Evolutionary conservation across 2,797 vertebrate species (phyloP), one percentile per base, ranked within the genome.

Genomic region (Coregonus ussuriensis): DNA sequence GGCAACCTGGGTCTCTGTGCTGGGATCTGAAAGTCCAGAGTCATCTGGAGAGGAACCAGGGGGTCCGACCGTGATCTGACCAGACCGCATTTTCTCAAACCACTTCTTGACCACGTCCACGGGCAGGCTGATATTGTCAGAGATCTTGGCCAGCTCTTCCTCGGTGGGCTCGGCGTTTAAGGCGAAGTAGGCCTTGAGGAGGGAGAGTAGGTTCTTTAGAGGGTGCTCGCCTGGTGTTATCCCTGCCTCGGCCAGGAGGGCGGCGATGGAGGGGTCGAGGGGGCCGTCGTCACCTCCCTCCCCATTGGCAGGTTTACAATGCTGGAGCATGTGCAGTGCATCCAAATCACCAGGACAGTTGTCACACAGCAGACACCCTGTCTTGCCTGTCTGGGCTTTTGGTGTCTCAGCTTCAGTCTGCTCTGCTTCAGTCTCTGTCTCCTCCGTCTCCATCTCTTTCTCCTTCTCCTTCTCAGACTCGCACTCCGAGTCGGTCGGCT

Each of bases 21-120:
- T 66, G 65, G 92, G 85, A 82, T 89, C 84, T 0, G 82, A 16
- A 25, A 14, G 69, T 21, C 79, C 85, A 62, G 89, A 77, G 68
- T 47, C 9, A 47, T 47, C 41, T 47, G 77, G 74, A 9, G 81
- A 76, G 11, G 52, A 4, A 35, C 21, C 21, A 14, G 18, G 75
- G 4, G 67, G 52, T 11, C 52, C 56, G 13, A 59, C 18, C 14
- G 66, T 56, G 14, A 15, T 85, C 75, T 82, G 87, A 31, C 87
- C 88, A 31, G 92, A 93, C 84, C 96, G 96, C 98, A 97, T 99
- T 90, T 96, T 98, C 87, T 92, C 90, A 91, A 99, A 99, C 98
- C 98, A 99, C 89, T 97, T 96, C 80, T 93, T 94, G 79, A 99
- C 96, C 69, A 96, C 96, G 1, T 97, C 95, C 63, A 96, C 79